phyloP scores from a whole-genome alignment of 1,140 invertebrate species.

The Agraylea sexmaculata region DNA sequence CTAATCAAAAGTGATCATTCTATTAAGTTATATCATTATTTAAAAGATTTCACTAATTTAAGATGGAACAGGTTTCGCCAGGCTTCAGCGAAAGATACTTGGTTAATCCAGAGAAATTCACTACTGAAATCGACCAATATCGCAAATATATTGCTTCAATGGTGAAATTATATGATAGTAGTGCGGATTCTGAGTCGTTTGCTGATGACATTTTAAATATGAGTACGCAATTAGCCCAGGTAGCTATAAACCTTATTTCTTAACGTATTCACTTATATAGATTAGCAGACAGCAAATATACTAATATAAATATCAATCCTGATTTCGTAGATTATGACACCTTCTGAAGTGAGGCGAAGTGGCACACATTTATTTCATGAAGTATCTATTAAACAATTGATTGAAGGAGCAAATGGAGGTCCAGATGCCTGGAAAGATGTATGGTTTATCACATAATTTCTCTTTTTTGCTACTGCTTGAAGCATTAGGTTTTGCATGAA shows the following conservation, averaged over 20 bases:
- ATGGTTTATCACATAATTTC: conserved; percentile 10
- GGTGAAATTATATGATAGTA: conserved; percentile 41
- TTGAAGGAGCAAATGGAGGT: conserved; percentile 34
- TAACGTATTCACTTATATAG: background rate
- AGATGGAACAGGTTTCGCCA: conserved; percentile 55
- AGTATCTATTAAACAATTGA: conserved; percentile 51
- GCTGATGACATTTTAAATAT: conserved; percentile 58
- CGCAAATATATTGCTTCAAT: conserved; percentile 47
- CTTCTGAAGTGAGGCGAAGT: conserved; percentile 55
- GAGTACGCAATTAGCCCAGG: conserved; percentile 56
- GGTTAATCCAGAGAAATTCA: conserved; percentile 45
- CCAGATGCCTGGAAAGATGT: conserved; percentile 38
- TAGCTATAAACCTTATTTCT: conserved; percentile 21
- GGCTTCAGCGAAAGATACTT: conserved; percentile 54
- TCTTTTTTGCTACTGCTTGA: background rate
- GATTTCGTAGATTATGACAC: conserved; percentile 49
- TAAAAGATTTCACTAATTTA: conserved; percentile 15
- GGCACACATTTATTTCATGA: conserved; percentile 62
- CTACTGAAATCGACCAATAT: conserved; percentile 47
- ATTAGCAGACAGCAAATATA: background rate
- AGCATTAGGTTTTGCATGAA: too few species aligned
- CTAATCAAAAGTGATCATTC: conserved; percentile 4
- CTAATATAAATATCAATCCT: background rate
- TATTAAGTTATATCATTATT: background rate
- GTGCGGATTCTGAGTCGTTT: conserved; percentile 36